Evolutionary conservation across 2,113 vertebrate genomes (phyloP).

Genomic region (Misgurnus anguillicaudatus): DNA sequence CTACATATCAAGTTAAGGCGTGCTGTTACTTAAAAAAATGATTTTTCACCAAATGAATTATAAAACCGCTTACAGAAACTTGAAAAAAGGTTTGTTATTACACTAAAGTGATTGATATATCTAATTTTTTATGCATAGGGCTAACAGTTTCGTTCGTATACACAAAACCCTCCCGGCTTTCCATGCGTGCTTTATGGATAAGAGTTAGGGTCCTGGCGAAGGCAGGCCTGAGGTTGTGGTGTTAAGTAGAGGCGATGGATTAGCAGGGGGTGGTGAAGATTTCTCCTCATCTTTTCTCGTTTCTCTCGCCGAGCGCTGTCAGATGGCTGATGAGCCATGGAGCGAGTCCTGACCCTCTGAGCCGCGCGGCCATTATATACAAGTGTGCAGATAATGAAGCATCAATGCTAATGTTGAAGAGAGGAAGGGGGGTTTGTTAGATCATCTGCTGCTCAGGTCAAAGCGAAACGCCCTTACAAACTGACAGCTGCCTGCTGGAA

Average conservation of each 20-base stretch:
- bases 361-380: constrained; percentile 81
- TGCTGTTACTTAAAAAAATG: too few species aligned
- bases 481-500: constrained; percentile 1
- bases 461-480: constrained; percentile 37
- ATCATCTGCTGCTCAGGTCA: constrained; percentile 65
- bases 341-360: constrained; percentile 76
- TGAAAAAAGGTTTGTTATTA: too few species aligned
- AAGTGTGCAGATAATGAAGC: constrained; percentile 82
- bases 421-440: constrained; percentile 53
- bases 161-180: too few species aligned
- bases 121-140: too few species aligned
- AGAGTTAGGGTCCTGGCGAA: constrained; percentile 15
- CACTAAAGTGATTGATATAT: too few species aligned
- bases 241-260: constrained; percentile 78
- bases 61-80: too few species aligned
- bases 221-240: constrained; percentile 29
- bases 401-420: constrained; percentile 76
- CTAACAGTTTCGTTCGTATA: too few species aligned
- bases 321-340: constrained; percentile 78
- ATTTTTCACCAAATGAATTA: too few species aligned
- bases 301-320: constrained; percentile 72
- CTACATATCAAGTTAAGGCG: too few species aligned
- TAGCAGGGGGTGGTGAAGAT: constrained; percentile 70
- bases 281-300: constrained; percentile 60
- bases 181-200: neutral